Evolutionary conservation across 2,113 vertebrate genomes (phyloP), one percentile per base, ranked within the genome.

Genomic region (Condylura cristata): DNA sequence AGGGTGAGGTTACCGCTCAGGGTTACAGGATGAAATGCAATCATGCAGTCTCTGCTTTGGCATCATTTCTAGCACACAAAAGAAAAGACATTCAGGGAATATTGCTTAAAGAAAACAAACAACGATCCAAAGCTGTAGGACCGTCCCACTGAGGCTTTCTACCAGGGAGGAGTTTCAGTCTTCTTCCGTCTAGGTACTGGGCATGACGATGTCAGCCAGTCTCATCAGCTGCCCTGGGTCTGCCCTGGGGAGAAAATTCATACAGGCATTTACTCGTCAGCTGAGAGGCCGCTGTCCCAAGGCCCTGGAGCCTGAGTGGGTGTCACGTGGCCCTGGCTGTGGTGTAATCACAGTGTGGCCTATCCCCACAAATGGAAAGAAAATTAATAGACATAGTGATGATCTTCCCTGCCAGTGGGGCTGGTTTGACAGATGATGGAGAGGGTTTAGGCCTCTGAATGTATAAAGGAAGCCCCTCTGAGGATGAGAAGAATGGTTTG

Each of bases 31-130:
- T 8, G 56, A 81, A 6, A 37, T 46, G 37, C 68, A 89, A 37
- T 63, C 20, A 3, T 10, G 20, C 26, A 8, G 53, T 48, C 0
- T 0, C 58, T 80, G 61, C 66, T 92, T 74, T 51, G 81, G 86
- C 70, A 3, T 11, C 53, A 51, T 1, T n/a, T 71, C 87, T 76
- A 80, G 46, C 34, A 32, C 11, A 14, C 2, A 22, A 51, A 61
- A 70, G 56, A 70, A 86, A 79, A 65, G 30, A 66, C 16, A 8
- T 18, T 56, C 60, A 14, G 79, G 68, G 84, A 81, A 18, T 32
- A 63, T 46, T 51, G 81, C 80, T 58, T 80, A 39, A 76, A 91
- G 76, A 82, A 89, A 86, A 56, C 22, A 46, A 68, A 80, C n/a
- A 76, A 17, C 4, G 5, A 10, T 32, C 24, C 26, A 39, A 17